Evolutionary conservation across 2,888 invertebrate genomes (phyloP).

Genomic region (Diadromus collaris): DNA sequence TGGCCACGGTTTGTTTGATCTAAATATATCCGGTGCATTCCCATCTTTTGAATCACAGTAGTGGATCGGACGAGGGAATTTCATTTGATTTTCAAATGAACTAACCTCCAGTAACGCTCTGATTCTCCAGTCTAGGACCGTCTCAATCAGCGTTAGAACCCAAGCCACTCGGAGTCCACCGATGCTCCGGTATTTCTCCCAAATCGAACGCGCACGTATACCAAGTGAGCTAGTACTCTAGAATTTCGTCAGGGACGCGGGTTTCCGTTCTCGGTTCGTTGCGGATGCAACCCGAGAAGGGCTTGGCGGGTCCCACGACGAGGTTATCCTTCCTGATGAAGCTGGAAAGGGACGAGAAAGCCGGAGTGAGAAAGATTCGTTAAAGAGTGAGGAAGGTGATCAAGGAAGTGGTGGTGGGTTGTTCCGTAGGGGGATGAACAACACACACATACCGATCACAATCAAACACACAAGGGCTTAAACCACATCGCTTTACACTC

Average conservation of each 20-base stretch:
- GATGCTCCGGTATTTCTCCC: slow-evolving; percentile 19
- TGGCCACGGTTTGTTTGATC: too few species aligned
- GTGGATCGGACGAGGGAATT: too few species aligned
- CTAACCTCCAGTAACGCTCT: not conserved
- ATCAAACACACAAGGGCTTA: not conserved
- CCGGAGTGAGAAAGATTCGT: slow-evolving; percentile 42
- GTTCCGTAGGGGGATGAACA: slow-evolving; percentile 16
- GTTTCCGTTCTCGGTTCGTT: slow-evolving; percentile 61
- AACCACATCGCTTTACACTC: not conserved
- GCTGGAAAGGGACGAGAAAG: slow-evolving; percentile 29
- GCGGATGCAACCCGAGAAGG: slow-evolving; percentile 70
- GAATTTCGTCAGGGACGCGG: slow-evolving; percentile 49
- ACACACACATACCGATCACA: not conserved
- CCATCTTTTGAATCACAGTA: too few species aligned
- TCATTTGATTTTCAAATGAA: not conserved
- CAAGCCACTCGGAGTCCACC: slow-evolving; percentile 8
- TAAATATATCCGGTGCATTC: too few species aligned
- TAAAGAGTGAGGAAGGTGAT: slow-evolving; percentile 47
- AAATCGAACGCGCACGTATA: not conserved
- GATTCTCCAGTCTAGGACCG: not conserved
- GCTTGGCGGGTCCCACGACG: slow-evolving; percentile 54
- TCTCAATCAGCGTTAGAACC: not conserved
- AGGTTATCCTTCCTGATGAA: slow-evolving; percentile 54
- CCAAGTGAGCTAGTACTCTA: slow-evolving; percentile 50
- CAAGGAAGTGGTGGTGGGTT: slow-evolving; percentile 32